Percentiles rank a stretch among this genome's conserved stretches.
Evolutionary conservation across 2,888 invertebrate species (phyloP).

Genomic region (Orthosia gothica): DNA sequence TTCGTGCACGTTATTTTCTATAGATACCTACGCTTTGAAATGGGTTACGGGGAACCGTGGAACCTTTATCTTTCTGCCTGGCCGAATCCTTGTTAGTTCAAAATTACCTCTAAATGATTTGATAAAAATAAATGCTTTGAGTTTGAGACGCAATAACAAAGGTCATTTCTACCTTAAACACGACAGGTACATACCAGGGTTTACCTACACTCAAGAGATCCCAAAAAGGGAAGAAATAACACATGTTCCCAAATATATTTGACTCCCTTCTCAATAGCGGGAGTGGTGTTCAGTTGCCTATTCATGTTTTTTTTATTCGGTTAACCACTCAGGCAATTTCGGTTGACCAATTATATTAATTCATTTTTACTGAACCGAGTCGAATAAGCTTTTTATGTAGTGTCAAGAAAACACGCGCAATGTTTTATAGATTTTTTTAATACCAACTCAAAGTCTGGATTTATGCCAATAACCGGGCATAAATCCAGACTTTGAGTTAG

Average conservation of each 20-base stretch:
- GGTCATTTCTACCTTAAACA: background rate
- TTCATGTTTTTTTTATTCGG: conserved; percentile 19
- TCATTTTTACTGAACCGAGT: conserved; percentile 4
- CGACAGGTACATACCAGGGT: background rate
- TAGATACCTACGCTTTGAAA: too few relatives aligned
- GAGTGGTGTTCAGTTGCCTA: conserved; percentile 7
- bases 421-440: too few relatives aligned
- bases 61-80: too few relatives aligned
- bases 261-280: background rate
- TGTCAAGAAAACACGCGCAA: too few relatives aligned
- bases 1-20: too few relatives aligned
- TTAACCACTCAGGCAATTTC: conserved; percentile 22
- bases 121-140: too few relatives aligned
- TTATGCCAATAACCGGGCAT: background rate
- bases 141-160: too few relatives aligned
- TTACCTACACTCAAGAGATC: background rate
- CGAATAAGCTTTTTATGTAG: background rate
- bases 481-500: background rate
- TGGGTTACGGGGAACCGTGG: too few relatives aligned
- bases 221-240: background rate
- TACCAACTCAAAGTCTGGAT: too few relatives aligned
- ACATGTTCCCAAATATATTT: background rate
- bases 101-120: too few relatives aligned
- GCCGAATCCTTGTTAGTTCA: too few relatives aligned
- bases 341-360: conserved; percentile 31